phyloP scores from a whole-genome alignment of 2,797 vertebrate species.

The Microctenopoma stevenorrisi region DNA sequence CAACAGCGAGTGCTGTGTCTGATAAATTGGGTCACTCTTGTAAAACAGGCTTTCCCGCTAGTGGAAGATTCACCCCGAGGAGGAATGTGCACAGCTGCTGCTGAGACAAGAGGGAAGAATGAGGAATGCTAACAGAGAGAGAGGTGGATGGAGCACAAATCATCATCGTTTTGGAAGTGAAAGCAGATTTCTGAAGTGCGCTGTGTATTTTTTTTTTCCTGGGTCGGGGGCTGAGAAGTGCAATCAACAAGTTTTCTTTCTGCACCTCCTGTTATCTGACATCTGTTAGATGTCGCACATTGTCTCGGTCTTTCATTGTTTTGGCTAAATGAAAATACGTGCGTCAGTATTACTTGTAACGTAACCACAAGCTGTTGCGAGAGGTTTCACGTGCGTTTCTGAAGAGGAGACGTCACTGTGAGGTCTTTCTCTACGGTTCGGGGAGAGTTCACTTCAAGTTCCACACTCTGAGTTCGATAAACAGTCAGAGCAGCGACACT shows the following conservation, averaged over 20 bases:
- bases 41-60: conserved; percentile 73
- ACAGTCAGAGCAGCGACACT: conserved; percentile 7
- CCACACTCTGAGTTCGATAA: conserved; percentile 41
- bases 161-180: conserved; percentile 21
- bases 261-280: conserved; percentile 18
- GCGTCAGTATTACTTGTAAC: background rate
- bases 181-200: conserved; percentile 22
- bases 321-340: conserved; percentile 20
- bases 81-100: conserved; percentile 71
- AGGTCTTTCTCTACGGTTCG: conserved; percentile 26
- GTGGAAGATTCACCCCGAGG: conserved; percentile 76
- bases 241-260: conserved; percentile 1
- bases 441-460: conserved; percentile 45
- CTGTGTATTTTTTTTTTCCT: conserved; percentile 2
- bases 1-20: conserved; percentile 63
- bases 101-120: conserved; percentile 55
- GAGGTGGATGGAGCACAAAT: conserved; percentile 43
- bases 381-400: conserved; percentile 1
- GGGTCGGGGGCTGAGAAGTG: conserved; percentile 3
- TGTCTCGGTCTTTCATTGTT: conserved; percentile 5
- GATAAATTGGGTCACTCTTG: conserved; percentile 79
- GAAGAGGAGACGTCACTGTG: conserved; percentile 1
- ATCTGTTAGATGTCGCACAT: conserved; percentile 18
- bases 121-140: conserved; percentile 20
- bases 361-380: conserved; percentile 7